phyloP scores from a whole-genome alignment of 2,113 vertebrate species.

The Edolisoma coerulescens region DNA sequence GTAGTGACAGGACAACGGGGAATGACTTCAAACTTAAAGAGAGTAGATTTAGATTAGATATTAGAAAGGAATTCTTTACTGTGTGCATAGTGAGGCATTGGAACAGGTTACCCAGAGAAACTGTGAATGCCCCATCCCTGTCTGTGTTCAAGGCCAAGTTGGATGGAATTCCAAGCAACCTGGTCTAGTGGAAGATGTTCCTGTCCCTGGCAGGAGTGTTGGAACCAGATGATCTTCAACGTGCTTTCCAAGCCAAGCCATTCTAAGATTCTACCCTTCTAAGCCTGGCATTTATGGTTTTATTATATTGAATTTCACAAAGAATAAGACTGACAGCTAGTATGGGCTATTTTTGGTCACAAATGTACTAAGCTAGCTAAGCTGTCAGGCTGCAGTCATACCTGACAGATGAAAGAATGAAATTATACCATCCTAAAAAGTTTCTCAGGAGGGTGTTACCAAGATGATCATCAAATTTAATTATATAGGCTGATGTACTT shows the following conservation, averaged over 20 bases:
- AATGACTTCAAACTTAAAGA: not conserved
- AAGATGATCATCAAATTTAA: not conserved
- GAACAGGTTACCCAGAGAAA: not conserved
- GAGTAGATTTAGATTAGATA: not conserved
- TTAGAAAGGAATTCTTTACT: not conserved
- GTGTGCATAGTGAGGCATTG: not conserved
- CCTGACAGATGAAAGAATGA: not conserved
- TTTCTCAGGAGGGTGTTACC: not conserved
- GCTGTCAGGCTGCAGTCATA: not conserved
- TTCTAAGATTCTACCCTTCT: not conserved
- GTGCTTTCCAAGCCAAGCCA: not conserved
- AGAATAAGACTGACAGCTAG: not conserved
- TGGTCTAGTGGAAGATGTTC: too few relatives aligned
- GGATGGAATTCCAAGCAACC: not conserved
- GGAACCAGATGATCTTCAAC: not conserved
- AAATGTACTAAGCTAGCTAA: not conserved
- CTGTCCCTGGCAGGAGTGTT: not conserved
- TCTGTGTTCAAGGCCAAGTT: not conserved
- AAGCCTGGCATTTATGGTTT: not conserved
- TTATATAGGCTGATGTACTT: not conserved
- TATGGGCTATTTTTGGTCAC: not conserved
- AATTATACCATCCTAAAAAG: not conserved
- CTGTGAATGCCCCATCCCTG: not conserved
- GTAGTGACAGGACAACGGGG: not conserved
- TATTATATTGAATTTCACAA: not conserved